phyloP scores from a whole-genome alignment of 2,113 vertebrate genomes.

The Abramis brama region DNA sequence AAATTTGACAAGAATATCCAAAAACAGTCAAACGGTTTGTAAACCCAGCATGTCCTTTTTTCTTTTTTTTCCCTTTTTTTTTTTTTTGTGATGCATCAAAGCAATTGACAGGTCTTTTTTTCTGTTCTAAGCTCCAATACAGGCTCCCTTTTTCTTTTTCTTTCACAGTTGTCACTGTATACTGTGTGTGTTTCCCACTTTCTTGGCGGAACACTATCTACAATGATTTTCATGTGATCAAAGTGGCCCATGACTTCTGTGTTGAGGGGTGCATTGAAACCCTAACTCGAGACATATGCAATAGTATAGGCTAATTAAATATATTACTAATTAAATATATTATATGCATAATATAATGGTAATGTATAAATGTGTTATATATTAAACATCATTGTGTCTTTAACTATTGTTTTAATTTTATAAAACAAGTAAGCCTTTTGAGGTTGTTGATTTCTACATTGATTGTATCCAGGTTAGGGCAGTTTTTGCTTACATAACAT shows the following conservation, averaged over 20 bases:
- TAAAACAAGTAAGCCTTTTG: neutral
- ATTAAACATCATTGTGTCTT: neutral
- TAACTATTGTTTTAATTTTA: neutral
- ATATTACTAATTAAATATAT: neutral
- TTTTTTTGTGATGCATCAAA: neutral
- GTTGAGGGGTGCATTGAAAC: neutral
- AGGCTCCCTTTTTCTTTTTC: neutral
- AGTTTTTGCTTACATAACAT: neutral
- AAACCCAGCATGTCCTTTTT: neutral
- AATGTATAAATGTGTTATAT: too few species aligned
- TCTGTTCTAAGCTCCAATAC: neutral
- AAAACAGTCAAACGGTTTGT: neutral
- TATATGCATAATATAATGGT: neutral
- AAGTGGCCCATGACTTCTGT: neutral
- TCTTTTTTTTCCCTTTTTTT: too few species aligned
- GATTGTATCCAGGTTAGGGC: neutral
- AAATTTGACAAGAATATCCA: neutral
- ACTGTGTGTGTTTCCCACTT: neutral
- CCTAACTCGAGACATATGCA: neutral
- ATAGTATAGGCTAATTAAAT: neutral
- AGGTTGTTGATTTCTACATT: neutral
- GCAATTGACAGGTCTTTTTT: neutral
- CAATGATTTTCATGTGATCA: slow-evolving; percentile 13
- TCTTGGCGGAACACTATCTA: slow-evolving; percentile 9
- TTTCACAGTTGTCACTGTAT: neutral